phyloP scores from a whole-genome alignment of 1,140 invertebrate species.

The Diachasmimorpha longicaudata region DNA sequence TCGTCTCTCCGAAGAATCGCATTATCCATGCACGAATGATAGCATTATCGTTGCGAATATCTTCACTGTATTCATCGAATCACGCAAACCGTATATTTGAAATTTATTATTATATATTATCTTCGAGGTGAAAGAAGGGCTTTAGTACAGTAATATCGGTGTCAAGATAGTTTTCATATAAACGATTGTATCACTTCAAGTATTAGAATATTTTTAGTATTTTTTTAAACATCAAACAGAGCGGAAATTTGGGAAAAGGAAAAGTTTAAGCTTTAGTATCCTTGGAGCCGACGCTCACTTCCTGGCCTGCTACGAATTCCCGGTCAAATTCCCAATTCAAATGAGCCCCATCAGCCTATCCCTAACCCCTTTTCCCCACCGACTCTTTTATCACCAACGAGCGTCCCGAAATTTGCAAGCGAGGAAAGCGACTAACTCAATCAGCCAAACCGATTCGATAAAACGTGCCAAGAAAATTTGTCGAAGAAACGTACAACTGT shows the following conservation, averaged over 20 bases:
- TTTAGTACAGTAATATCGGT: no score
- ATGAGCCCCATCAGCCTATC: constrained; percentile 19
- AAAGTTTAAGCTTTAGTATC: constrained; percentile 41
- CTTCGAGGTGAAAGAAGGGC: neutral
- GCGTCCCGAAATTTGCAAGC: neutral
- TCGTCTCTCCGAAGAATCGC: constrained; percentile 2
- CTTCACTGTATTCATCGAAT: constrained; percentile 23
- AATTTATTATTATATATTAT: constrained; percentile 30
- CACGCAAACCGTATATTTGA: neutral
- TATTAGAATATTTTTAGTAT: no score
- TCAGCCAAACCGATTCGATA: constrained; percentile 12
- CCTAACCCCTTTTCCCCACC: neutral
- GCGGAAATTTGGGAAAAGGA: neutral
- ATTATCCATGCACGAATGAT: constrained; percentile 24
- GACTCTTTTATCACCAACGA: neutral
- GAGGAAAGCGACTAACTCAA: constrained; percentile 16
- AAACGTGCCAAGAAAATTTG: constrained; percentile 15
- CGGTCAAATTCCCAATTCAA: constrained; percentile 31
- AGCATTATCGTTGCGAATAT: constrained; percentile 27
- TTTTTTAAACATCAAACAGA: no score
- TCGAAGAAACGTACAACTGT: neutral
- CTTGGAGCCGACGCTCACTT: constrained; percentile 36
- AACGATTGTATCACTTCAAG: neutral
- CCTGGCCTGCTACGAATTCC: constrained; percentile 23
- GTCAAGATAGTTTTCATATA: neutral